phyloP scores from a whole-genome alignment of 2,888 invertebrate genomes.

The Volucella zonaria region DNA sequence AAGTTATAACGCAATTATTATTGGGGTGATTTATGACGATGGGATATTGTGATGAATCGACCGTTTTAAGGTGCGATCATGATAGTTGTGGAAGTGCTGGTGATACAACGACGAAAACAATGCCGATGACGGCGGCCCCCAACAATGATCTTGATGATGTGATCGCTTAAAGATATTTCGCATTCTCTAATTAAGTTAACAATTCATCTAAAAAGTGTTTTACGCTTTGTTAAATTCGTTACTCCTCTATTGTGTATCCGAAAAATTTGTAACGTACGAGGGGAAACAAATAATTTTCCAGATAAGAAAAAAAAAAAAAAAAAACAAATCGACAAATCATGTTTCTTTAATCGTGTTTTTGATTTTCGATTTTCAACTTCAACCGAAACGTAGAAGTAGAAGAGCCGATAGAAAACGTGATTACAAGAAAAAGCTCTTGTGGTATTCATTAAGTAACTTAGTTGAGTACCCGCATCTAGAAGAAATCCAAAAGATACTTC shows the following conservation, averaged over 20 bases:
- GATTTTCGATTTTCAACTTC: slow-evolving; percentile 30
- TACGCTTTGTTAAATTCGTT: slow-evolving; percentile 5
- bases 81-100: slow-evolving; percentile 47
- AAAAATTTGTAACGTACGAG: too few species aligned
- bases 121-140: slow-evolving; percentile 19
- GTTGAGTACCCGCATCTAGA: slow-evolving; percentile 43
- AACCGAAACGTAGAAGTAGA: neutral
- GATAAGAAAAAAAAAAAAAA: slow-evolving; percentile 17
- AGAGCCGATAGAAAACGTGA: slow-evolving; percentile 59
- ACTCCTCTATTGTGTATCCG: too few species aligned
- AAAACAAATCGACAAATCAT: slow-evolving; percentile 35
- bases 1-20: slow-evolving; percentile 39
- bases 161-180: slow-evolving; percentile 38
- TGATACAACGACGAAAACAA: slow-evolving; percentile 23
- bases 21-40: slow-evolving; percentile 60
- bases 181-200: neutral
- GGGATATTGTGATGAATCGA: slow-evolving; percentile 43
- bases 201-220: too few species aligned
- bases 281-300: neutral
- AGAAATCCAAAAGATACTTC: slow-evolving; percentile 48
- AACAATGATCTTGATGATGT: slow-evolving; percentile 58
- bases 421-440: slow-evolving; percentile 56
- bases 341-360: slow-evolving; percentile 53
- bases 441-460: slow-evolving; percentile 38
- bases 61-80: slow-evolving; percentile 48